Evolutionary conservation across 2,888 invertebrate species (phyloP), one percentile per base, ranked within the genome.

Genomic region (Tromatobia lineatoria): DNA sequence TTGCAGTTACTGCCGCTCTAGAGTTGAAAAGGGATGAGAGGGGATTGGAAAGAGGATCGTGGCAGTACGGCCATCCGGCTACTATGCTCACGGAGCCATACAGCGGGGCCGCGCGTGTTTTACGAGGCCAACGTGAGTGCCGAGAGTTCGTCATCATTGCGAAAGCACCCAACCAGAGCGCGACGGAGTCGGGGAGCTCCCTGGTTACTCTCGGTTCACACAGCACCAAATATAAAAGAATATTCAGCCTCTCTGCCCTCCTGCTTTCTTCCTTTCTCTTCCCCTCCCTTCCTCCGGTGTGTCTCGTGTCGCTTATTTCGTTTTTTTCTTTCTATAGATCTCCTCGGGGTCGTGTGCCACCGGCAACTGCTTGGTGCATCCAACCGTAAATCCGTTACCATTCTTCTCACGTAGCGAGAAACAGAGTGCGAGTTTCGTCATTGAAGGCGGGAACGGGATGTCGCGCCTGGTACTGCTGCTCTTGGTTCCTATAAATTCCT

Each of bases 311-410:
- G 34, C 61, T 73, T 80, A 81, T 87, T 86, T 85, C 76, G 34
- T 64, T 73, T 15, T n/a, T 47, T 74, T 85, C 80, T 88, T 86
- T 88, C 76, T 86, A 20, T 11, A 38, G 38, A 18, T 11, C 83
- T 86, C 42, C 54, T 15, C 13, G 34, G 11, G 18, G 29, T 18
- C 29, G 74, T 8, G 45, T 18, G 18, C 59, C 73, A 73, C 57
- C 57, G 23, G n/a, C 15, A 13, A 73, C 61, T 23, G 45, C 18
- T 25, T 47, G 20, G 69, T 74, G 77, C 77, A 70, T 47, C 69
- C 69, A 38, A 77, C 47, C 74, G 69, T 70, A 77, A 80, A 83
- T 83, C 74, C 80, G 70, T 80, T 54, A 64, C 74, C 47, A 80
- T 80, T 74, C 83, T 74, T 52, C 47, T 77, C 83, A 74, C 83